Conservation (phyloP, 2,113 vertebrate species). For the Phrynosoma blainvillii region DNA sequence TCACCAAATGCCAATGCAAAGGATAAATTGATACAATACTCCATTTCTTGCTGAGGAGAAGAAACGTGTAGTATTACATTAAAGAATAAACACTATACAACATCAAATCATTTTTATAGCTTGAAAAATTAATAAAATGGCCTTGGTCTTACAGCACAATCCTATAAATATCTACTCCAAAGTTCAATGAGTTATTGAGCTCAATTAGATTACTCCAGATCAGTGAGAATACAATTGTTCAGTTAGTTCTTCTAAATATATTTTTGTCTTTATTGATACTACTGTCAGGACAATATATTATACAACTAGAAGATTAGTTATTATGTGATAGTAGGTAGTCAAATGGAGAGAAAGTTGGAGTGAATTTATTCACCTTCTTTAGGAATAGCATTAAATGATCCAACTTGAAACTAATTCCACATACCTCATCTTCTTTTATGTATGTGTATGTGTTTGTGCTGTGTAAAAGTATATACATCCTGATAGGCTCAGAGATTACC, state of each 20-base stretch:
- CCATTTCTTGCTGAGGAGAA: conserved; percentile 16
- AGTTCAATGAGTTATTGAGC: not conserved
- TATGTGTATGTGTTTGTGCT: not conserved
- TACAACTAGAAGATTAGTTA: not conserved
- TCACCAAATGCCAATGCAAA: conserved; percentile 36
- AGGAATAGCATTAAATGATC: not conserved
- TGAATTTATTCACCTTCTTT: not conserved
- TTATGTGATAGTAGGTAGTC: not conserved
- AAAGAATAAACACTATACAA: conserved; percentile 45
- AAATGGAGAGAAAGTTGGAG: not conserved
- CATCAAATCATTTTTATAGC: not conserved
- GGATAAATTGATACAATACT: conserved; percentile 34
- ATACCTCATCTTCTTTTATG: not conserved
- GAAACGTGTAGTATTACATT: conserved; percentile 33
- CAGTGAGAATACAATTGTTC: not conserved
- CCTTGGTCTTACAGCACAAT: not conserved
- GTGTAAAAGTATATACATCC: not conserved
- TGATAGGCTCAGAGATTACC: not conserved
- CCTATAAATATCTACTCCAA: not conserved
- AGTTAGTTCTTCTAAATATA: not conserved
- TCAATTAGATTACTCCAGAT: not conserved
- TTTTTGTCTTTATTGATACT: too few species aligned
- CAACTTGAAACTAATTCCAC: too few species aligned
- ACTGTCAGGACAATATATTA: not conserved
- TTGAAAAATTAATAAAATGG: conserved; percentile 20